Base-by-base conservation (phyloP, 1,140 invertebrate genomes). In the Oscheius sp. region DNA sequence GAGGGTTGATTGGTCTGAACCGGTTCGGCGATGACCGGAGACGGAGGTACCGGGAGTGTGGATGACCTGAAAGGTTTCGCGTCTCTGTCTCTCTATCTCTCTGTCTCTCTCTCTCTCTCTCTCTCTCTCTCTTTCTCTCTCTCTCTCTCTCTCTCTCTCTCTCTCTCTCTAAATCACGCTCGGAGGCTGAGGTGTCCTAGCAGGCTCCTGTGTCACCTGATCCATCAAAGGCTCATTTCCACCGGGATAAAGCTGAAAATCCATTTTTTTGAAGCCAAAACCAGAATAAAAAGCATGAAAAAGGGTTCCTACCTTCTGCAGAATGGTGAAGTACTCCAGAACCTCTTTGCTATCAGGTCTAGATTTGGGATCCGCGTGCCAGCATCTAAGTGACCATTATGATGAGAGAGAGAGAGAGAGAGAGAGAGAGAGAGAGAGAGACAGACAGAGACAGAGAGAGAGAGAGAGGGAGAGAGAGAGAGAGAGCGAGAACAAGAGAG, bases 151-250 rank as follows among this genome's bases (percentile, higher is more conserved):
- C 42, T 18, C 15, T 18, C 18, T 45, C 23, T 45, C 42, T 45
- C n/a, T n/a, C n/a, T n/a, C n/a, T n/a, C n/a, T n/a, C n/a, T n/a
- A n/a, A n/a, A n/a, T n/a, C 0, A 63, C 61, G 20, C 35, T 34
- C 18, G 15, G 36, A 32, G 69, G 69, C n/a, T 59, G 69, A 20
- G 69, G 69, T 34, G 69, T 71, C 42, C n/a, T 58, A 2, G 42
- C 69, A 3, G 69, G 69, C 1, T 58, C 59, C 15, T 64, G 58
- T 1, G 61, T 71, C 2, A 26, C 20, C 4, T 23, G 7, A 35
- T 71, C 61, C 3, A 58, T 18, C n/a, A 71, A 31, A 18, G 69
- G 69, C 1, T 35, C 29, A n/a, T 64, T 34, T 1, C 69, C 69
- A n/a, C 52, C 32, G 2, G 69, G 69, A 34, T 49, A 71, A 42